Base-by-base conservation (phyloP, 2,888 invertebrate genomes). In the Odontothrips loti region DNA sequence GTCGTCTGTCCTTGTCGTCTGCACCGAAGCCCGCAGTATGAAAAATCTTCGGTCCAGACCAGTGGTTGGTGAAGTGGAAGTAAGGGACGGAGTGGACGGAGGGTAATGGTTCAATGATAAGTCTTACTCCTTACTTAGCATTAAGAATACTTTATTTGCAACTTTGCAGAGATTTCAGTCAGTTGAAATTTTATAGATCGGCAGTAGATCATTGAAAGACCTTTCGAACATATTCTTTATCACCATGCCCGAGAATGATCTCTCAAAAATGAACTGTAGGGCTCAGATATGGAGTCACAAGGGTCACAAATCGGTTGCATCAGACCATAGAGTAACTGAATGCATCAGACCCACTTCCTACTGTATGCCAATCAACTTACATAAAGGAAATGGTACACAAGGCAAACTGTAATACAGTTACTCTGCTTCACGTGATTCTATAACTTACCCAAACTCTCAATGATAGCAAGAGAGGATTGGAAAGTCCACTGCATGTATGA, bases 361-460 rank as follows among this genome's bases (percentile, higher is more conserved):
- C 34, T 43, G 34, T 43, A 43, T 43, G 34, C 34, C 34, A 43
- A 43, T 6, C 34, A 4, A 43, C 34, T 43, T 43, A 43, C 34
- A 43, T 43, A 2, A 43, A 43, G 34, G 34, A 43, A 43, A 43
- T 43, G 34, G 34, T 43, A 43, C 34, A 43, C 34, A 43, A 43
- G 34, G 6, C 34, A 43, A 43, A 43, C 34, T 43, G 34, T 43
- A 43, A 43, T 27, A 10, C 27, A 11, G 27, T 27, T 75, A 12
- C 68, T 75, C 23, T 75, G 23, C 23, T 27, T 11, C 23, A 27
- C 27, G 9, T 27, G 12, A 75, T 27, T 27, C 68, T 9, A 27
- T 75, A 27, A 75, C 68, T 75, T 75, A 75, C 68, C 27, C 68
- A 75, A 75, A 27, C 68, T 75, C 68, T 75, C 68, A 75, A 12